Evolutionary conservation across 2,113 vertebrate species (phyloP).

Genomic region (Chascanopsetta lugubris): DNA sequence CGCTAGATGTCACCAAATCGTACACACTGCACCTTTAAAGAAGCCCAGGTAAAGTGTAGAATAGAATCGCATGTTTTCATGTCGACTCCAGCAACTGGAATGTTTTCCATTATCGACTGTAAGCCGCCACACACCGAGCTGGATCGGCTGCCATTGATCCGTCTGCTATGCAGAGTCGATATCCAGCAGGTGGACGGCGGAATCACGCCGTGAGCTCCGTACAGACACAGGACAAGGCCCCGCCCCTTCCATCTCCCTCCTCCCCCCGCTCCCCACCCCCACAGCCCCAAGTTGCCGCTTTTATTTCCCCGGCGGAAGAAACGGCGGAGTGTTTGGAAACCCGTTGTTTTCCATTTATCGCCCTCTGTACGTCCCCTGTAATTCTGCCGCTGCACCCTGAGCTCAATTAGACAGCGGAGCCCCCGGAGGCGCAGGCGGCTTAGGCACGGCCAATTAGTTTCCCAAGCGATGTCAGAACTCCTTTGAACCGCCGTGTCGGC

Average conservation of each 20-base stretch:
- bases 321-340: conserved; percentile 66
- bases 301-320: conserved; percentile 68
- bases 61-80: too few species aligned
- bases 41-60: too few species aligned
- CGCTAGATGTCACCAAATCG: too few species aligned
- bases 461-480: conserved; percentile 80
- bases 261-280: too few species aligned
- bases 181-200: conserved; percentile 45
- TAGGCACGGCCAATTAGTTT: conserved; percentile 82
- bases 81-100: conserved; percentile 28
- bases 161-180: conserved; percentile 28
- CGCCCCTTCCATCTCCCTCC: conserved; percentile 42
- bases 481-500: conserved; percentile 79
- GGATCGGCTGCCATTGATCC: conserved; percentile 54
- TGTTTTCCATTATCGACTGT: conserved; percentile 50
- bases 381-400: conserved; percentile 74
- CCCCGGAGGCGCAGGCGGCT: conserved; percentile 77
- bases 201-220: conserved; percentile 26
- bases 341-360: conserved; percentile 76
- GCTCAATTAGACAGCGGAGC: conserved; percentile 80
- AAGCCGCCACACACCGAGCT: conserved; percentile 35
- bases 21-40: too few species aligned
- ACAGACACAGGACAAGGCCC: conserved; percentile 61
- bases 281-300: conserved; percentile 49
- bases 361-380: conserved; percentile 74